Evolutionary conservation across 2,797 vertebrate species (phyloP).

Genomic region (Ctenochaetus hawaiiensis): DNA sequence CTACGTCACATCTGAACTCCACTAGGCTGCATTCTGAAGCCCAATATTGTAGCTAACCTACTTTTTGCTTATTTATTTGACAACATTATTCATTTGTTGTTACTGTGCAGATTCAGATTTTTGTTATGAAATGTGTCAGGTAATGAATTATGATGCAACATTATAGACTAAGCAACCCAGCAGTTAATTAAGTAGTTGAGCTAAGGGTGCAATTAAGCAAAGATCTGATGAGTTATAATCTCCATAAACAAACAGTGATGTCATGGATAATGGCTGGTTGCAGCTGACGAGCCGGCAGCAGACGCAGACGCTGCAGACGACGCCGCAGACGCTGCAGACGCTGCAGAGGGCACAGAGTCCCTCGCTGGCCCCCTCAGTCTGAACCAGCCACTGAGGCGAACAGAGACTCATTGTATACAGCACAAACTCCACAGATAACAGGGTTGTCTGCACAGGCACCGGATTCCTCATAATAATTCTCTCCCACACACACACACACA

Average conservation of each 20-base stretch:
- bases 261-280: slow-evolving; percentile 8
- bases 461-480: slow-evolving; percentile 56
- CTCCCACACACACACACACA: slow-evolving; percentile 18
- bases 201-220: too few relatives aligned
- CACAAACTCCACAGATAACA: slow-evolving; percentile 74
- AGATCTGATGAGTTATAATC: not conserved
- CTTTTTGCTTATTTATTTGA: too few relatives aligned
- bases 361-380: slow-evolving; percentile 38
- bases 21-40: too few relatives aligned
- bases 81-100: not conserved
- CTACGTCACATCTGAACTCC: not conserved
- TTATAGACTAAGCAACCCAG: not conserved
- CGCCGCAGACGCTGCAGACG: slow-evolving; percentile 41
- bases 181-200: not conserved
- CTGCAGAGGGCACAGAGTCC: slow-evolving; percentile 62
- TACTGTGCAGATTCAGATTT: not conserved
- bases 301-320: slow-evolving; percentile 43
- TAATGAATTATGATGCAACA: not conserved
- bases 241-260: not conserved
- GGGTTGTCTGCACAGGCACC: slow-evolving; percentile 54
- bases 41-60: too few relatives aligned
- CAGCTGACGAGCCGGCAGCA: slow-evolving; percentile 43
- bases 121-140: too few relatives aligned
- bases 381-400: slow-evolving; percentile 62
- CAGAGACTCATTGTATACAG: slow-evolving; percentile 69